Base-by-base conservation (phyloP, 1,140 invertebrate genomes). In the Dendroctonus valens region DNA sequence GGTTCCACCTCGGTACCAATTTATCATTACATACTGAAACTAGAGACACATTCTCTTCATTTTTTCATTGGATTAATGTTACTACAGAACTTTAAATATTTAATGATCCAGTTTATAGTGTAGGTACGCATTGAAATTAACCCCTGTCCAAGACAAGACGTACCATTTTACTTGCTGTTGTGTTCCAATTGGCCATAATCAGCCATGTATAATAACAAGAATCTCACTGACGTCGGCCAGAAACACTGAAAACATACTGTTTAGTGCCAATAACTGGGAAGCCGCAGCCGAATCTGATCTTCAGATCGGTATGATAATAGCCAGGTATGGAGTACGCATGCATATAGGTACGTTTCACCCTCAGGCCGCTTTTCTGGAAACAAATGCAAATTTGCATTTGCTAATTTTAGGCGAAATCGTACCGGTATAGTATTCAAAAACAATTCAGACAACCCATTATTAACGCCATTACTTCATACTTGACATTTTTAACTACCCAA, bases 261-360 rank as follows among this genome's bases (percentile, higher is more conserved):
- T 63, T 63, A 63, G 60, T 63, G 51, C 60, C 60, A 63, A 63
- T 63, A 63, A 63, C 60, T 63, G 51, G 50, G 60, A 38, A 63
- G 15, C 60, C 26, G 48, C 59, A 42, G 60, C 60, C 60, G 51
- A 63, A 63, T 63, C 60, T 53, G 60, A 63, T 63, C 42, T 63
- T 52, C 53, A 63, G 60, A 63, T 63, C 60, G 60, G 60, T 63
- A 63, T 46, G 60, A 63, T 63, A 63, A 63, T 63, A 53, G 51
- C 26, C 50, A 44, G 60, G 60, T 63, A 63, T 63, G 60, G 41
- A 40, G 26, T 61, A 63, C 51, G 60, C 60, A 63, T 46, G 41
- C 41, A 63, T 54, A 54, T 54, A 53, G 12, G 44, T 51, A 9
- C 12, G 41, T 44, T 14, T 12, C 37, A 37, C 46, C 58, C 48